Base-by-base conservation (phyloP, 2,888 invertebrate genomes). In the Desoria tigrina region DNA sequence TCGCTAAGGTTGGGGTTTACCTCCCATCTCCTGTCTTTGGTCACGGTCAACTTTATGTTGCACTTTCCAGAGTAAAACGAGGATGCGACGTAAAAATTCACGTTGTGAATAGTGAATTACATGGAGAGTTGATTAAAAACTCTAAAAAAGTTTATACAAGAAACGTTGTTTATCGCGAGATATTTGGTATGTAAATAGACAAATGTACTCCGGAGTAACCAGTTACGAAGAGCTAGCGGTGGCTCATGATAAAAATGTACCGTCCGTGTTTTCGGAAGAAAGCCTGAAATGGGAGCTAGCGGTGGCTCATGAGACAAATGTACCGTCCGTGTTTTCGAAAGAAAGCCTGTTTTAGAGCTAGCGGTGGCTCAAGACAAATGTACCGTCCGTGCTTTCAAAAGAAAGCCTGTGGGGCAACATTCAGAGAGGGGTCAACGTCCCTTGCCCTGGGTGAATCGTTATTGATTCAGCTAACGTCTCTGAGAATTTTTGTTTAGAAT, bases 11-110 rank as follows among this genome's bases (percentile, higher is more conserved):
- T 7, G 71, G 71, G 7, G 27, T 68, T 0, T 65, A 55, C 37
- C 49, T 68, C 9, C 32, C 63, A 0, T 7, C 57, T 26, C 71
- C 71, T 2, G 63, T 68, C 1, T 71, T 71, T 26, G 50, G 61
- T 39, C 71, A 71, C 39, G 71, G 68, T 21, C 71, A 71, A 32
- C 42, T 68, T 0, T 71, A 71, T 61, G 63, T 68, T 1, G 71
- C 63, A 6, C 37, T 63, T n/a, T 70, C 70, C 9, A 62, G 70
- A 45, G 60, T 37, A 0, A 49, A 24, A 2, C 1, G 51, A 16
- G 6, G 18, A 16, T 24, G 9, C n/a, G 54, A 61, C 21, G 28
- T 67, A 9, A 64, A 54, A 50, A 42, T 66, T 2, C n/a, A 55
- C 16, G 32, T 55, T 1, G 26, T 18, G 2, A 42, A 55, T 4